Base-by-base conservation (phyloP, 2,797 vertebrate genomes). In the Lepilemur septentrionalis region DNA sequence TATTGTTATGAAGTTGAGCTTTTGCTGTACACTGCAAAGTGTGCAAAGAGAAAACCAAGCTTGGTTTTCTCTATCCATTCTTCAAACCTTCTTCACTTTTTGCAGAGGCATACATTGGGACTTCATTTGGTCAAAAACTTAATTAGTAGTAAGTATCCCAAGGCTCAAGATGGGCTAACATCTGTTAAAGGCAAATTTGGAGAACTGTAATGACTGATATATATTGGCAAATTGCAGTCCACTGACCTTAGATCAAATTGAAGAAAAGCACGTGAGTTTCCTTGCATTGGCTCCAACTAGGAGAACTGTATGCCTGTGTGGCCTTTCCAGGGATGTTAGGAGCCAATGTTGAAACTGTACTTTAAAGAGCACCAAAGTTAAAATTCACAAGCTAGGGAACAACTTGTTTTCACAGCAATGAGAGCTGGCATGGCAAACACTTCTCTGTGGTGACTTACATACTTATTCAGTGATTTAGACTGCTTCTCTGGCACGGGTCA, bases 371-470 rank as follows among this genome's bases (percentile, higher is more conserved):
- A 97, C 96, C 95, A 91, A 97, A 97, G 97, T 95, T 96, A 97
- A 95, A 96, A 97, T 98, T 97, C 96, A 93, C 94, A 97, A 95
- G 96, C 84, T 65, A 94, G 81, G 87, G 98, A 97, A 97, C 96
- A 98, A 98, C 97, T 97, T 72, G 97, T 98, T 98, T 98, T 98
- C 97, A 15, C 41, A 97, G 98, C 96, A 96, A 96, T 52, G 98
- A 96, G 96, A 91, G 97, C 86, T 88, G 86, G 97, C 96, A 98
- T 78, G 78, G 97, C 96, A 96, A 95, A 94, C 50, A 89, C 98
- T 98, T 98, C 98, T 98, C 98, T 98, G 98, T 98, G 98, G 98
- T 98, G 98, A 97, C 98, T 98, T 83, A 96, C 98, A 98, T 98
- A 97, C 96, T 98, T 98, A 96, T 89, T 93, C 88, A 93, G 97